Evolutionary conservation across 2,888 invertebrate species (phyloP).

Genomic region (Pycnomerus fuliginosus): DNA sequence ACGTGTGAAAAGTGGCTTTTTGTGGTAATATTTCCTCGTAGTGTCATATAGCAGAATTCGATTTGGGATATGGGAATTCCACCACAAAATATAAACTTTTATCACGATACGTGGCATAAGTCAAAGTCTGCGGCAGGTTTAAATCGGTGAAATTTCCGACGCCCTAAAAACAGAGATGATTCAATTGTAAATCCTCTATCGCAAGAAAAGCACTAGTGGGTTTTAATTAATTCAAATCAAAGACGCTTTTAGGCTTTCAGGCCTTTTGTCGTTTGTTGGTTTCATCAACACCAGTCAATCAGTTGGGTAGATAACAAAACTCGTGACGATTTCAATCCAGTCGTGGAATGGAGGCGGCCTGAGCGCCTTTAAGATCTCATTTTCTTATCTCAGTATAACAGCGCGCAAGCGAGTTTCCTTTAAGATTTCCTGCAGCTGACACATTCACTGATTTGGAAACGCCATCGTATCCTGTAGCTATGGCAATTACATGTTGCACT

Average conservation of each 20-base stretch:
- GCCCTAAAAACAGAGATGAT: too few species aligned
- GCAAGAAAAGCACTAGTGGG: too few species aligned
- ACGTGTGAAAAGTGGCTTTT: conserved; percentile 33
- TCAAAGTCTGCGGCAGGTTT: too few species aligned
- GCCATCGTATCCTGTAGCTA: conserved; percentile 16
- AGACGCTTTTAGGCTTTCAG: too few species aligned
- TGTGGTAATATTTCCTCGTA: conserved; percentile 32
- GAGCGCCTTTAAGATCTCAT: conserved; percentile 21
- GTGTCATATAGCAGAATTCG: conserved; percentile 33
- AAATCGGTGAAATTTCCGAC: too few species aligned
- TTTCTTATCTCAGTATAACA: conserved; percentile 23
- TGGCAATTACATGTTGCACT: conserved; percentile 16
- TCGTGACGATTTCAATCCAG: too few species aligned
- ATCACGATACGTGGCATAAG: conserved; percentile 8
- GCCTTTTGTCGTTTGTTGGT: too few species aligned
- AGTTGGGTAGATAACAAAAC: too few species aligned
- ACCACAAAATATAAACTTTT: conserved; percentile 15
- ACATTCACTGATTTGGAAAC: conserved; percentile 32
- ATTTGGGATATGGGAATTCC: conserved; percentile 30
- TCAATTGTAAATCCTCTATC: too few species aligned
- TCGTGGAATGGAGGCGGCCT: too few species aligned
- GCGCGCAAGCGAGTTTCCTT: conserved; percentile 24
- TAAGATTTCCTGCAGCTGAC: conserved; percentile 34
- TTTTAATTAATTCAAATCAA: too few species aligned
- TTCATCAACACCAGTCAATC: too few species aligned